phyloP scores from a whole-genome alignment of 2,888 invertebrate species.

The Vesta saturnalis region DNA sequence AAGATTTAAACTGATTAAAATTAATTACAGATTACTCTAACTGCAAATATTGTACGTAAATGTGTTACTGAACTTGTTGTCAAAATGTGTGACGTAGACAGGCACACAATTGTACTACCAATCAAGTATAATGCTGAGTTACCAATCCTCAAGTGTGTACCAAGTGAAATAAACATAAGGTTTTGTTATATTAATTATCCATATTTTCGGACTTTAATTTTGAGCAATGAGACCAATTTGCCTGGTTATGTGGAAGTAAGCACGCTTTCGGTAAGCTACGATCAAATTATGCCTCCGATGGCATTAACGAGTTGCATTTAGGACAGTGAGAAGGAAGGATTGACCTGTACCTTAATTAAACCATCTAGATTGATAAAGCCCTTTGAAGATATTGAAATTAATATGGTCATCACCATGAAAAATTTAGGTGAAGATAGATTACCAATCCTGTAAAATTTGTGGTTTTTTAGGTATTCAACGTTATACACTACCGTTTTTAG shows the following conservation, averaged over 20 bases:
- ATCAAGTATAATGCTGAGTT: conserved; percentile 63
- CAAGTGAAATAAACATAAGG: conserved; percentile 65
- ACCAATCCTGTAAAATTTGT: conserved; percentile 21
- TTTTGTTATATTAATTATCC: conserved; percentile 70
- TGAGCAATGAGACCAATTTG: conserved; percentile 64
- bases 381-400: conserved; percentile 61
- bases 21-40: conserved; percentile 65
- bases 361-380: conserved; percentile 63
- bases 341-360: conserved; percentile 36
- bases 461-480: neutral
- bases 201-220: conserved; percentile 63
- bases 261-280: neutral
- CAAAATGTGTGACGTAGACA: conserved; percentile 68
- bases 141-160: conserved; percentile 63
- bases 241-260: conserved; percentile 61
- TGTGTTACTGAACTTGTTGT: conserved; percentile 64
- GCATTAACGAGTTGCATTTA: neutral
- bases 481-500: conserved; percentile 39
- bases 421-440: conserved; percentile 61
- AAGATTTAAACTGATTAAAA: neutral
- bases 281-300: too few species aligned
- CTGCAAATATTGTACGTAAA: conserved; percentile 65
- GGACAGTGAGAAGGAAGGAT: conserved; percentile 31
- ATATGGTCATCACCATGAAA: conserved; percentile 62
- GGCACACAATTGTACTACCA: conserved; percentile 65